Conservation (phyloP, 2,797 vertebrate genomes). For the Melanotaenia trifasciata region DNA sequence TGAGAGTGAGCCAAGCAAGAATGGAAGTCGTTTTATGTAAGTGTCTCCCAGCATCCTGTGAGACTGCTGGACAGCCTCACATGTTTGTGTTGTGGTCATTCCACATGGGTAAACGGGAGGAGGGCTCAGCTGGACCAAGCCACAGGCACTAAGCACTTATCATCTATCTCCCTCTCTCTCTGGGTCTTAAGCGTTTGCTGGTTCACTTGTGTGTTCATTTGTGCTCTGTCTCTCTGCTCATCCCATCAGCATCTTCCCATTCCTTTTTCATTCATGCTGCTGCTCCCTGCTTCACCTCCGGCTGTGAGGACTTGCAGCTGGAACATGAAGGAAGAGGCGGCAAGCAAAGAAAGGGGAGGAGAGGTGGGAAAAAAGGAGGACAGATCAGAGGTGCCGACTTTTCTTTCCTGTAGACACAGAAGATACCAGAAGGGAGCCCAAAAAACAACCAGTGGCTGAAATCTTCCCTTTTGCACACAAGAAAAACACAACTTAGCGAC, state of each 20-base stretch:
- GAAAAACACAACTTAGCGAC: neutral
- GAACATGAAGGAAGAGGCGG: constrained; percentile 45
- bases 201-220: constrained; percentile 26
- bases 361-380: constrained; percentile 21
- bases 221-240: constrained; percentile 19
- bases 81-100: constrained; percentile 73
- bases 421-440: constrained; percentile 46
- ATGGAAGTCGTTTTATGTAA: constrained; percentile 78
- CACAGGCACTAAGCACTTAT: constrained; percentile 38
- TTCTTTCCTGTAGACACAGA: constrained; percentile 44
- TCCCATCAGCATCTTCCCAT: constrained; percentile 12
- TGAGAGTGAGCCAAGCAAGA: constrained; percentile 60
- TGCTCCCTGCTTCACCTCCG: constrained; percentile 64
- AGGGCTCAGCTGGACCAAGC: constrained; percentile 28
- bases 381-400: constrained; percentile 53
- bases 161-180: constrained; percentile 16
- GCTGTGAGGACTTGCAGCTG: constrained; percentile 64
- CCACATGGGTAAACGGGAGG: constrained; percentile 19
- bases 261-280: constrained; percentile 29
- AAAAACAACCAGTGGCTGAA: constrained; percentile 32
- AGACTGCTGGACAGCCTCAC: constrained; percentile 66
- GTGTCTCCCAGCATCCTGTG: constrained; percentile 70
- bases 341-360: constrained; percentile 12
- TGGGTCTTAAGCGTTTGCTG: constrained; percentile 21
- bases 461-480: neutral